A percentile compares a stretch with the other conserved stretches of the same genome.
phyloP scores from a whole-genome alignment of 1,140 invertebrate genomes.

The Sycobia sp. region DNA sequence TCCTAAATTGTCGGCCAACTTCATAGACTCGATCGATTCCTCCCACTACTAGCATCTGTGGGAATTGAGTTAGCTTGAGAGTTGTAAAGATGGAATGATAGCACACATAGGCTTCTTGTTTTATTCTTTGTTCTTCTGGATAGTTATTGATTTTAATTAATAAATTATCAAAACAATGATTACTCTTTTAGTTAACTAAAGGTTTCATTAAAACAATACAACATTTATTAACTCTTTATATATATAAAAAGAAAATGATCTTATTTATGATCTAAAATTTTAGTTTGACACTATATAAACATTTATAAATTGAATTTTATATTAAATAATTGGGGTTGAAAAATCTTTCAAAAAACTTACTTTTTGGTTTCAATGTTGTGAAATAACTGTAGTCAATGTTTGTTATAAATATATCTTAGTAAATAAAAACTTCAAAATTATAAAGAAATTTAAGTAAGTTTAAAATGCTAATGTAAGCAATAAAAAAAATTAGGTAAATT shows the following conservation, averaged over 20 bases:
- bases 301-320: neutral
- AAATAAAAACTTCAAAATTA: no score
- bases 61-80: constrained; percentile 24
- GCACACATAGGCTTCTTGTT: neutral
- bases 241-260: no score
- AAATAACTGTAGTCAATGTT: no score
- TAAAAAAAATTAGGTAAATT: neutral
- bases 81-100: constrained; percentile 6
- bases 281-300: neutral
- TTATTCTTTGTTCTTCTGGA: neutral
- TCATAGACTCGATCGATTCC: constrained; percentile 98
- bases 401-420: no score
- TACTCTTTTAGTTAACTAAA: no score
- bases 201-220: no score
- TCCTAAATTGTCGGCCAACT: constrained; percentile 96
- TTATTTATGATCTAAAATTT: no score
- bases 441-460: constrained; percentile 5
- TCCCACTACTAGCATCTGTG: constrained; percentile 92
- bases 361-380: no score
- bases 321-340: neutral
- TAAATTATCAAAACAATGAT: neutral
- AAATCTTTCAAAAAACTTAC: no score
- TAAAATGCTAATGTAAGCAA: neutral
- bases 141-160: constrained; percentile 1
- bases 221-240: no score